These are phyloP conservation scores for Drosophila mauritiana DNA, from an alignment of 1,140 invertebrate species.

Conservation along the genomic window DNA sequence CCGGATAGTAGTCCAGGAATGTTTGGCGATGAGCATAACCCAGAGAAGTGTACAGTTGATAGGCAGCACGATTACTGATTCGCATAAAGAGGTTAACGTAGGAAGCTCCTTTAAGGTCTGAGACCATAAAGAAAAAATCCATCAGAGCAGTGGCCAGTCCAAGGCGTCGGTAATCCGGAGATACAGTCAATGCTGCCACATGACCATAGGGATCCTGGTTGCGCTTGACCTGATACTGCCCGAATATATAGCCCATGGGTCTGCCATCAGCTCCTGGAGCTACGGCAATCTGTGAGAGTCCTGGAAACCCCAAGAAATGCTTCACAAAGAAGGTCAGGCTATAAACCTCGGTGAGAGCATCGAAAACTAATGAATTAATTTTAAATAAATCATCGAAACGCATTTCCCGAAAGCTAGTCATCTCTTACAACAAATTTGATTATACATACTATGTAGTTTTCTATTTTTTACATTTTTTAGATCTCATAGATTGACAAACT, in stretches of 20 bases:
- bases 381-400: conserved; percentile 62
- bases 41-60: conserved; percentile 39
- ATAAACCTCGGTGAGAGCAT: conserved; percentile 58
- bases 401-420: conserved; percentile 55
- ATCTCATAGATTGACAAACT: neutral
- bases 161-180: conserved; percentile 38
- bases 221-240: conserved; percentile 5
- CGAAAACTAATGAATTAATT: conserved; percentile 60
- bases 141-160: conserved; percentile 56
- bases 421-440: conserved; percentile 4
- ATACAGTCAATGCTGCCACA: conserved; percentile 43
- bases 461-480: neutral
- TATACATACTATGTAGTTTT: too few relatives aligned
- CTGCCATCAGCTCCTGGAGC: conserved; percentile 34
- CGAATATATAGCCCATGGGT: conserved; percentile 55
- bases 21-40: conserved; percentile 39
- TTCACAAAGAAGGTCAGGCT: conserved; percentile 49
- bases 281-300: conserved; percentile 27
- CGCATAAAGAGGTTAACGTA: conserved; percentile 51
- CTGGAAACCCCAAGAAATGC: conserved; percentile 47
- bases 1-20: conserved; percentile 55
- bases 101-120: conserved; percentile 25
- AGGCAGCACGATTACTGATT: conserved; percentile 42
- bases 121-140: conserved; percentile 17
- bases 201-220: conserved; percentile 31